phyloP scores from a whole-genome alignment of 2,797 vertebrate species.

The Ctenosaura bakeri region DNA sequence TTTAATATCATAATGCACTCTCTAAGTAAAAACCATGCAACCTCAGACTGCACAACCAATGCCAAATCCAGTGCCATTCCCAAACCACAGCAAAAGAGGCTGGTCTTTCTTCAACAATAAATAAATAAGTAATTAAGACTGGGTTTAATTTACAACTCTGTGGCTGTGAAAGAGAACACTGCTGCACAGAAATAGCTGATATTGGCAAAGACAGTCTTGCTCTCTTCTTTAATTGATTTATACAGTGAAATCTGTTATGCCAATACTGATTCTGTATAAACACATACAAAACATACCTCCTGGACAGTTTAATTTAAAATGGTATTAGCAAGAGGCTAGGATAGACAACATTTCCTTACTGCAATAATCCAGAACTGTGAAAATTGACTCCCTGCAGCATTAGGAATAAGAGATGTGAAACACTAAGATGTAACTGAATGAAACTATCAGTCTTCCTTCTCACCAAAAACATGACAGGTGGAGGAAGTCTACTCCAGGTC shows the following conservation, averaged over 20 bases:
- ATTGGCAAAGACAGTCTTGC: neutral
- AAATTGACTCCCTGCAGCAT: neutral
- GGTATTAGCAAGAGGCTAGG: neutral
- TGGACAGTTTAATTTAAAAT: conserved; percentile 5
- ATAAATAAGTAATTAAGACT: neutral
- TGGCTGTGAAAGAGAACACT: neutral
- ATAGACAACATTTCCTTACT: neutral
- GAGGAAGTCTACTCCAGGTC: no score
- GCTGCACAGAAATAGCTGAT: neutral
- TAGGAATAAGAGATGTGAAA: neutral
- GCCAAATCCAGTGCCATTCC: neutral
- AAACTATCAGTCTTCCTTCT: neutral
- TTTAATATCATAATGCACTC: conserved; percentile 1
- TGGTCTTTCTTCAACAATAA: conserved; percentile 2
- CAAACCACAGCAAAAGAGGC: neutral
- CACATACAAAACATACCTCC: neutral
- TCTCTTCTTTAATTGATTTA: neutral
- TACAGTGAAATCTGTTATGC: neutral
- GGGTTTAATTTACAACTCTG: conserved; percentile 4
- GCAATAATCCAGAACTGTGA: neutral
- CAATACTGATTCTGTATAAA: neutral
- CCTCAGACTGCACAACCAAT: conserved; percentile 7
- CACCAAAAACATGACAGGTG: neutral
- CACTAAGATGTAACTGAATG: neutral
- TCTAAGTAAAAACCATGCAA: conserved; percentile 6